Evolutionary conservation across 2,888 invertebrate genomes (phyloP).

Genomic region (Resseliella maxima): DNA sequence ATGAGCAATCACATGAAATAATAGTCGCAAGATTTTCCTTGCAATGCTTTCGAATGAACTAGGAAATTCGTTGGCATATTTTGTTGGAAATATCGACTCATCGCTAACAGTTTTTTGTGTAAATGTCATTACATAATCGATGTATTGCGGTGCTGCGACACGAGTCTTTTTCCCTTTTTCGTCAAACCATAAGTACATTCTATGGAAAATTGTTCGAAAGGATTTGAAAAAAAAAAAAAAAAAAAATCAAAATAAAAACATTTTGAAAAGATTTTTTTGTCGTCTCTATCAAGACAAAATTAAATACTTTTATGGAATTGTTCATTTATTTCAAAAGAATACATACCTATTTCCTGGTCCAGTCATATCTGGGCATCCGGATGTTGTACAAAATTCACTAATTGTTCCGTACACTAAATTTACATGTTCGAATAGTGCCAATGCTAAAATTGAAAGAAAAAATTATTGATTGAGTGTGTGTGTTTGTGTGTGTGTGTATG

Average conservation of each 20-base stretch:
- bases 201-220: conserved; percentile 67
- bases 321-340: neutral
- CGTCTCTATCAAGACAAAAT: neutral
- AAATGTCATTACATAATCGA: conserved; percentile 99
- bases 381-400: conserved; percentile 98
- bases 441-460: conserved; percentile 77
- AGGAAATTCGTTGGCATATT: conserved; percentile 96
- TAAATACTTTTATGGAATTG: neutral
- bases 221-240: conserved; percentile 21
- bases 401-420: conserved; percentile 98
- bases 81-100: conserved; percentile 97
- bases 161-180: conserved; percentile 98
- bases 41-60: conserved; percentile 93
- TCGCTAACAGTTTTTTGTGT: conserved; percentile 97
- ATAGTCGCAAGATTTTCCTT: conserved; percentile 93
- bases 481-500: too few species aligned
- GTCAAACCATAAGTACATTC: conserved; percentile 98
- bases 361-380: conserved; percentile 95
- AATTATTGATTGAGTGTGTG: too few species aligned
- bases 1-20: conserved; percentile 98
- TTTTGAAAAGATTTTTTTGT: too few species aligned
- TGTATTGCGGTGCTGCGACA: conserved; percentile 97
- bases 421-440: conserved; percentile 98
- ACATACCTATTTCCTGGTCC: conserved; percentile 91
- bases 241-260: neutral